Percentiles rank a stretch among this genome's conserved stretches.
phyloP scores from a whole-genome alignment of 2,888 invertebrate genomes.

The Lithophane ornitopus region DNA sequence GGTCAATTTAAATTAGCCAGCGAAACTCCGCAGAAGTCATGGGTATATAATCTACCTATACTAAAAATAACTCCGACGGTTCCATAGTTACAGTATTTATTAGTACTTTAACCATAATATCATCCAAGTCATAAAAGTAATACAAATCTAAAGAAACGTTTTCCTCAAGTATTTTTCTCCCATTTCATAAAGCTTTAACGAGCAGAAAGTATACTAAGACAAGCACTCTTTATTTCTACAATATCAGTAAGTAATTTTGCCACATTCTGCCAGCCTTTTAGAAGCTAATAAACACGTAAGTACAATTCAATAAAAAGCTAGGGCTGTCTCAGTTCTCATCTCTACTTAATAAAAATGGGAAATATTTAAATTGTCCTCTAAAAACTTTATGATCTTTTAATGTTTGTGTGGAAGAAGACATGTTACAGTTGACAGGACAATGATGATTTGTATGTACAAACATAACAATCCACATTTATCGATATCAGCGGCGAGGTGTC shows the following conservation, averaged over 20 bases:
- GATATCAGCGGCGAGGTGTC: no score
- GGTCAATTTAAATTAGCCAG: no score
- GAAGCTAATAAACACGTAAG: constrained; percentile 43
- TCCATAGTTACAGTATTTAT: neutral
- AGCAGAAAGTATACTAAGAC: constrained; percentile 1
- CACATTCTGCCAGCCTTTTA: constrained; percentile 20
- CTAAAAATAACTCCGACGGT: no score
- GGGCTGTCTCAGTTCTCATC: constrained; percentile 43
- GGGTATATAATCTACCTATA: no score
- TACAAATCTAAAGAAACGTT: neutral
- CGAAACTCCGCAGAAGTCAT: no score
- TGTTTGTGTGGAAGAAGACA: no score
- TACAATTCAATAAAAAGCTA: constrained; percentile 50
- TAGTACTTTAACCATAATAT: neutral
- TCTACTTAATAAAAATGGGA: neutral
- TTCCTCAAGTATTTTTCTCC: neutral
- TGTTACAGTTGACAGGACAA: no score
- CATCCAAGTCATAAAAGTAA: neutral
- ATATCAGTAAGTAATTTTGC: constrained; percentile 31
- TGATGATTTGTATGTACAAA: no score
- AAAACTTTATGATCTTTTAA: no score
- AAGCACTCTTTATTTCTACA: constrained; percentile 26
- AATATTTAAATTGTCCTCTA: no score
- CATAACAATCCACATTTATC: no score
- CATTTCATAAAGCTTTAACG: constrained; percentile 20